phyloP scores from a whole-genome alignment of 2,113 vertebrate genomes.

The Lasiurus cinereus region DNA sequence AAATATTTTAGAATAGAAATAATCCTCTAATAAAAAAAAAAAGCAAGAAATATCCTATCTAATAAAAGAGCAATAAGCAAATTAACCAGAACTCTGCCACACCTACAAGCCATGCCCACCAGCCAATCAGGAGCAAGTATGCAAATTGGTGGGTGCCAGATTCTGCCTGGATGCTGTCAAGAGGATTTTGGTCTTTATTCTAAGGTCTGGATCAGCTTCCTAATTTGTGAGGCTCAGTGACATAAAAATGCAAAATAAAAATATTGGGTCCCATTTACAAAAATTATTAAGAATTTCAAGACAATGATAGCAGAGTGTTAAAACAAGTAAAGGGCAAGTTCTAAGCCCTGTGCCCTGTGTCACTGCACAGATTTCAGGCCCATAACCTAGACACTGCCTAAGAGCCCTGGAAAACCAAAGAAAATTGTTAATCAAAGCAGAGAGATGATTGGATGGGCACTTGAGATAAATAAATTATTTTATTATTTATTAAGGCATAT shows the following conservation, averaged over 20 bases:
- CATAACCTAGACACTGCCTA: not conserved
- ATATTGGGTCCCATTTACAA: not conserved
- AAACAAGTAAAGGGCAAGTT: not conserved
- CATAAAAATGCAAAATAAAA: slow-evolving; percentile 38
- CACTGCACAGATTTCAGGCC: not conserved
- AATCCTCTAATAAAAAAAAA: too few relatives aligned
- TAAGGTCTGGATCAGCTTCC: not conserved
- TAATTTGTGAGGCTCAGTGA: not conserved
- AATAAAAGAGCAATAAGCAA: too few relatives aligned
- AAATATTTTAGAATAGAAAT: too few relatives aligned
- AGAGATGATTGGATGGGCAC: not conserved
- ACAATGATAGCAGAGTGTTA: not conserved
- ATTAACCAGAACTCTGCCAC: too few relatives aligned
- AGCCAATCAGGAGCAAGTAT: too few relatives aligned
- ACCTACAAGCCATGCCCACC: too few relatives aligned
- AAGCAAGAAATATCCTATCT: not conserved
- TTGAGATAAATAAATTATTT: not conserved
- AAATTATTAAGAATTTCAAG: slow-evolving; percentile 32
- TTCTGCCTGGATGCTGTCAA: not conserved
- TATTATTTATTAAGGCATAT: not conserved
- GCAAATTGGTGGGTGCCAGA: not conserved
- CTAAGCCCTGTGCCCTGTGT: not conserved
- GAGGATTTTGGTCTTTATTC: not conserved
- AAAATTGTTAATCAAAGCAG: not conserved
- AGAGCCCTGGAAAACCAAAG: not conserved